A percentile compares a stretch with the other conserved stretches of the same genome.
phyloP scores from a whole-genome alignment of 1,140 invertebrate species.

The Chrysopa pallens region DNA sequence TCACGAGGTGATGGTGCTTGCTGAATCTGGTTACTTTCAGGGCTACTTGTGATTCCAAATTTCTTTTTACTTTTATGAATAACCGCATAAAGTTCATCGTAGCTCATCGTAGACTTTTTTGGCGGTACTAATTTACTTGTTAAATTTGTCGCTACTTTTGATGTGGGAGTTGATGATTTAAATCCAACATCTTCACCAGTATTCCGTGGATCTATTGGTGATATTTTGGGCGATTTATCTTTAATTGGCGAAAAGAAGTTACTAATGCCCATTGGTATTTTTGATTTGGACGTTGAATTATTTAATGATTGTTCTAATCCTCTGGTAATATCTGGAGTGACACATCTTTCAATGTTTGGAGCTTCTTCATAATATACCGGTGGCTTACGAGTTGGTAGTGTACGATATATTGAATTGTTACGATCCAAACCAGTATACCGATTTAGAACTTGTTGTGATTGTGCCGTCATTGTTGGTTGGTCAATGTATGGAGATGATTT shows the following conservation, averaged over 20 bases:
- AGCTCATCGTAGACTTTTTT: slow-evolving; percentile 52
- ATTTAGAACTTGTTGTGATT: neutral
- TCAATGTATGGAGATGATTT: too few species aligned
- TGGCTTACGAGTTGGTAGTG: slow-evolving; percentile 15
- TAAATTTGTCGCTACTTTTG: slow-evolving; percentile 16
- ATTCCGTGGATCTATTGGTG: slow-evolving; percentile 40
- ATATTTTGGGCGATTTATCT: slow-evolving; percentile 27
- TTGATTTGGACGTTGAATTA: neutral
- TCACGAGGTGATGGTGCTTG: slow-evolving; percentile 13
- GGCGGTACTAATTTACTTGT: slow-evolving; percentile 30
- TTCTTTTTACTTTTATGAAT: slow-evolving; percentile 62
- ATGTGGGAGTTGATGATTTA: slow-evolving; percentile 35
- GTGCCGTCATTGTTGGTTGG: neutral
- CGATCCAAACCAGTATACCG: neutral
- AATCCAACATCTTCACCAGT: slow-evolving; percentile 16
- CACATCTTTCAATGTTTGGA: slow-evolving; percentile 26
- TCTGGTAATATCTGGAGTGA: slow-evolving; percentile 35
- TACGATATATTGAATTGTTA: slow-evolving; percentile 12
- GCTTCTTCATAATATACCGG: slow-evolving; percentile 18
- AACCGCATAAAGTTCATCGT: slow-evolving; percentile 55
- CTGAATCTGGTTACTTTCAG: slow-evolving; percentile 30
- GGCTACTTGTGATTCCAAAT: slow-evolving; percentile 42
- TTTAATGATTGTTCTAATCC: slow-evolving; percentile 15
- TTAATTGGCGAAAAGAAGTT: slow-evolving; percentile 6
- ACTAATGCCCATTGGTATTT: slow-evolving; percentile 2